Base-by-base conservation (phyloP, 1,140 invertebrate genomes). In the Bombus haemorrhoidalis region DNA sequence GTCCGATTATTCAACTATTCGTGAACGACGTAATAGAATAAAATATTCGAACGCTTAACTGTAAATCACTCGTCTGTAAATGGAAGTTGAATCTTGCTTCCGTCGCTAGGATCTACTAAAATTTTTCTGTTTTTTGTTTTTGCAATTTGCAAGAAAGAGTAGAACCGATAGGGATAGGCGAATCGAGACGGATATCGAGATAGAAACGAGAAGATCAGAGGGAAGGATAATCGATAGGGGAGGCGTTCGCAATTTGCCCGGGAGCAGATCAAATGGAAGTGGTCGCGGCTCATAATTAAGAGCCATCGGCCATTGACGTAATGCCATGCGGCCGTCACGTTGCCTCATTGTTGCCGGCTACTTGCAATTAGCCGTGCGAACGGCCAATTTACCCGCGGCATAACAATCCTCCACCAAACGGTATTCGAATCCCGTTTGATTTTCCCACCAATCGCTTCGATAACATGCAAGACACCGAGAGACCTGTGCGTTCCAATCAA, bases 331-430 rank as follows among this genome's bases (percentile, higher is more conserved):
- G 66, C 53, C 76, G 83, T 80, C 83, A 80, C 77, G 83, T 85
- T 80, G 77, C 76, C 83, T 80, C 68, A 80, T 85, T 85, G 83
- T 85, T 80, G 76, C 83, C 13, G 57, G 66, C 76, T 79, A 80
- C 76, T 85, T 53, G 83, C 83, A 85, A 85, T 85, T 85, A 85
- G 76, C 83, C 28, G 83, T 79, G 68, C 77, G 83, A 80, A 72
- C 83, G 47, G 77, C 77, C 83, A 85, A 85, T 85, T 85, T 80
- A 39, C 66, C 68, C 68, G 76, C 68, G 66, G 83, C 83, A 79
- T 80, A 85, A 85, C 78, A 80, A 80, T 85, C 53, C 79, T 73
- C 53, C 6, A 15, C 28, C 41, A 43, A 71, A 71, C 69, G 25
- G 25, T 39, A 34, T 37, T 71, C 68, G 68, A 68, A 32, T 32